These are phyloP conservation scores for Bubalus kerabau DNA, from an alignment of 2,113 vertebrate genomes.

Conservation along the genomic window DNA sequence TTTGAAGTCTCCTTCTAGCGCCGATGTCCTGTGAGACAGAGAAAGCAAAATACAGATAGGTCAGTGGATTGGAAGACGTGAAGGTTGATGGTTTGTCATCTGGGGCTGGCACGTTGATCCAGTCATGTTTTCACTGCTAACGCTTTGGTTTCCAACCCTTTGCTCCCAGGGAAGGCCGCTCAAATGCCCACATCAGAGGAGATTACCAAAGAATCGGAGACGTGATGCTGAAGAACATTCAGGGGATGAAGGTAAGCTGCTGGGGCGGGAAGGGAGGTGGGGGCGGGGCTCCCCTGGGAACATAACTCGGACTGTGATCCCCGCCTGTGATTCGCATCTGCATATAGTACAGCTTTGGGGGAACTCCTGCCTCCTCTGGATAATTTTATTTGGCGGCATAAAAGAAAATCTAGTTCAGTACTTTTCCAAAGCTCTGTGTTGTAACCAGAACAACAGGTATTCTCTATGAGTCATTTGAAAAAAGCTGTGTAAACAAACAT, in stretches of 20 bases:
- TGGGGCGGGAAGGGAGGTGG: accelerated
- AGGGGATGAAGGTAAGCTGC: constrained; percentile 90
- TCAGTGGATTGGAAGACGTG: not conserved
- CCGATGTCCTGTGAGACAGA: not conserved
- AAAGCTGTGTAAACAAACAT: not conserved
- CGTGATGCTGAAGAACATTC: constrained; percentile 94
- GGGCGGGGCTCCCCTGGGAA: accelerated
- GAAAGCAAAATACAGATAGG: not conserved
- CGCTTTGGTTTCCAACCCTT: not conserved
- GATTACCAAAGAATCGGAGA: constrained; percentile 97
- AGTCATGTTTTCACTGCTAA: not conserved
- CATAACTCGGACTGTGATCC: accelerated
- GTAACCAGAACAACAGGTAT: not conserved
- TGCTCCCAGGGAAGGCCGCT: constrained; percentile 92
- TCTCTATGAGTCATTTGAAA: not conserved
- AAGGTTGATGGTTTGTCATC: accelerated
- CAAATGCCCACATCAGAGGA: constrained; percentile 93
- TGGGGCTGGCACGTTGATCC: not conserved
- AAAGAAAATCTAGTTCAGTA: not conserved
- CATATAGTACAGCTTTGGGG: too few relatives aligned
- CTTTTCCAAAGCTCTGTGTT: not conserved
- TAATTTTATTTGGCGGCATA: not conserved
- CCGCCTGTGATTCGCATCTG: accelerated
- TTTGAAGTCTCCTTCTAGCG: not conserved
- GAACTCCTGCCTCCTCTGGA: not conserved